Evolutionary conservation across 2,888 invertebrate species (phyloP), one percentile per base, ranked within the genome.

Genomic region (Morinoia aosen): DNA sequence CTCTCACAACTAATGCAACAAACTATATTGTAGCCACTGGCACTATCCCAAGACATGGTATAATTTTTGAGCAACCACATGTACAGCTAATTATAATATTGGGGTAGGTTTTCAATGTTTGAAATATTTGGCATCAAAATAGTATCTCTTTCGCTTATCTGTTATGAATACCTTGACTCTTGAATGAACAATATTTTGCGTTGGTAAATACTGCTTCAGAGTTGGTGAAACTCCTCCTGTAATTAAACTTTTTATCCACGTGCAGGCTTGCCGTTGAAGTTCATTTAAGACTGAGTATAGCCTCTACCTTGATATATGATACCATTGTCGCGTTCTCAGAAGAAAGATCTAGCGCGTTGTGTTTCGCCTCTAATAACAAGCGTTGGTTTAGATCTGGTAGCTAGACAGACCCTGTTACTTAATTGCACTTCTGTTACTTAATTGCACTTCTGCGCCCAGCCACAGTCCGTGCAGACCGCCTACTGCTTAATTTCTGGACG

Each of bases 291-390:
- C 76, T 76, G 8, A 33, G 76, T 33, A 33, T 76, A 76, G 76
- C 33, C 76, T 76, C 33, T 76, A 25, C 76, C 76, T 76, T 33
- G 33, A 76, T 33, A 76, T 76, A 76, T 33, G 76, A 76, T 19
- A 76, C 76, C 76, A 76, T 76, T 76, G 76, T 76, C 25, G 76
- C 76, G 76, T 76, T 76, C 76, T 76, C 25, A 76, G 76, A 76
- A 33, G 76, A 33, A 76, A 76, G 19, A 76, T 76, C 76, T 76
- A 10, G 33, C 76, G 19, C 76, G 25, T 76, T 76, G 76, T 76
- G 76, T 76, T 76, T 19, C 76, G 25, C 76, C 33, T 19, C 25
- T 33, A 76, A 76, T 76, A 76, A 76, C 76, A 76, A 76, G 76
- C 16, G 76, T 33, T 76, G 76, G 76, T 76, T 19, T 33, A 76